These are phyloP conservation scores for Squalus acanthias DNA, from an alignment of 2,797 vertebrate species.

Conservation along the genomic window DNA sequence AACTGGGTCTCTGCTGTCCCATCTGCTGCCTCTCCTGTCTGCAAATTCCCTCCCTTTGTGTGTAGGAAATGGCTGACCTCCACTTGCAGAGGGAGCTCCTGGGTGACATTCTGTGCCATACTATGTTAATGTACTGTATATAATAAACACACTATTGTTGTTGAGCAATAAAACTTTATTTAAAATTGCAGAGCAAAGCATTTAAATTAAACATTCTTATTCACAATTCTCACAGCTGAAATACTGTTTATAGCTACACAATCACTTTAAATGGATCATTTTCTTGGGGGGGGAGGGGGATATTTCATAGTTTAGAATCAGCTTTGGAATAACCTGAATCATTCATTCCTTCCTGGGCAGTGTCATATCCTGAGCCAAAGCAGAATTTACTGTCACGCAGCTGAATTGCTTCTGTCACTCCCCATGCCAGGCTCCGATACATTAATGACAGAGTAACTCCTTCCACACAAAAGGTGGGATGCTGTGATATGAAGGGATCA, in stretches of 20 bases:
- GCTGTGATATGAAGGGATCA: neutral
- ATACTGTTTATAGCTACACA: neutral
- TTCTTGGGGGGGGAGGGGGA: neutral
- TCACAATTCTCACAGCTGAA: neutral
- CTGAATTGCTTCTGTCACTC: neutral
- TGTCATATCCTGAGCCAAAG: neutral
- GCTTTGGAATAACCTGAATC: neutral
- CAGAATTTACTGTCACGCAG: neutral
- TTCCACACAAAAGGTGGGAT: neutral
- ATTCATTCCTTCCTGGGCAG: neutral
- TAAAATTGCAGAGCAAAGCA: neutral
- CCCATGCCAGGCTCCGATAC: no score
- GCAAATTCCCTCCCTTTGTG: neutral
- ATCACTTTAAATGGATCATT: neutral
- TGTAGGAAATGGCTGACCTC: neutral
- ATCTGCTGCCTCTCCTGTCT: neutral
- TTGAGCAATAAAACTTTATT: slow-evolving; percentile 29
- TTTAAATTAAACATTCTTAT: slow-evolving; percentile 1
- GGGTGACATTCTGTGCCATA: neutral
- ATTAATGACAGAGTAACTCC: neutral
- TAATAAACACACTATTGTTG: neutral
- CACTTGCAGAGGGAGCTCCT: neutral
- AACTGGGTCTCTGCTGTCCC: neutral
- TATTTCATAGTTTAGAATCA: neutral
- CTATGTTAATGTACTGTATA: neutral